A percentile compares a stretch with the other conserved stretches of the same genome.
These are phyloP conservation scores for Benitochromis conjunctus DNA, from an alignment of 2,113 vertebrate species.

Conservation along the genomic window DNA sequence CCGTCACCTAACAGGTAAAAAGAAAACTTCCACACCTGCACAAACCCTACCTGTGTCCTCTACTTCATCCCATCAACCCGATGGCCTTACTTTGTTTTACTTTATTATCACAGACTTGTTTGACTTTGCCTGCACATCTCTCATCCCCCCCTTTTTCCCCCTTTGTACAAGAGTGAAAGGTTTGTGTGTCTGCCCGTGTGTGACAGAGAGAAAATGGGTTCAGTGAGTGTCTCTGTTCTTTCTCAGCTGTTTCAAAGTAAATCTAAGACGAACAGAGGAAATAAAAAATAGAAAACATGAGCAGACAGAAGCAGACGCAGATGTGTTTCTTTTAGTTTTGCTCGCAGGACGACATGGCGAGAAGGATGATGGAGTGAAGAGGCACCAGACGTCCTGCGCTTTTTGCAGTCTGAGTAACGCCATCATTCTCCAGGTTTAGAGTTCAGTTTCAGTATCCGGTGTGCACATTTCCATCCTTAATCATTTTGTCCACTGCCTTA, in stretches of 20 bases:
- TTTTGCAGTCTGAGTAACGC: neutral
- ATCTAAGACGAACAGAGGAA: neutral
- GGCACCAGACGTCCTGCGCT: neutral
- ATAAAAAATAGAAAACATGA: neutral
- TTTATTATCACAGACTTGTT: neutral
- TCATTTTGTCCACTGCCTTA: conserved; percentile 10
- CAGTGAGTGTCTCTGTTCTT: conserved; percentile 22
- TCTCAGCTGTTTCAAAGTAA: conserved; percentile 19
- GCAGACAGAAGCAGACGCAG: neutral
- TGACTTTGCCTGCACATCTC: neutral
- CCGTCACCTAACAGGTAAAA: conserved; percentile 40
- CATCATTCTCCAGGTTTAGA: neutral
- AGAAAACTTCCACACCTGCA: neutral
- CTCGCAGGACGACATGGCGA: neutral
- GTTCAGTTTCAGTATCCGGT: neutral
- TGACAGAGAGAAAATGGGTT: neutral
- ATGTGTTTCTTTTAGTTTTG: neutral
- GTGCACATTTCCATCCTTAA: neutral
- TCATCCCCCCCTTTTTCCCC: neutral
- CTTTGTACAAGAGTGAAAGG: neutral
- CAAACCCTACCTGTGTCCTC: neutral
- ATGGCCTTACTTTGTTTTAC: neutral
- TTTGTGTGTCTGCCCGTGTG: neutral
- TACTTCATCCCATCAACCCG: neutral
- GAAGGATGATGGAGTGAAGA: conserved; percentile 9